phyloP scores from a whole-genome alignment of 2,888 invertebrate species.

The Pogonocherus hispidulus region DNA sequence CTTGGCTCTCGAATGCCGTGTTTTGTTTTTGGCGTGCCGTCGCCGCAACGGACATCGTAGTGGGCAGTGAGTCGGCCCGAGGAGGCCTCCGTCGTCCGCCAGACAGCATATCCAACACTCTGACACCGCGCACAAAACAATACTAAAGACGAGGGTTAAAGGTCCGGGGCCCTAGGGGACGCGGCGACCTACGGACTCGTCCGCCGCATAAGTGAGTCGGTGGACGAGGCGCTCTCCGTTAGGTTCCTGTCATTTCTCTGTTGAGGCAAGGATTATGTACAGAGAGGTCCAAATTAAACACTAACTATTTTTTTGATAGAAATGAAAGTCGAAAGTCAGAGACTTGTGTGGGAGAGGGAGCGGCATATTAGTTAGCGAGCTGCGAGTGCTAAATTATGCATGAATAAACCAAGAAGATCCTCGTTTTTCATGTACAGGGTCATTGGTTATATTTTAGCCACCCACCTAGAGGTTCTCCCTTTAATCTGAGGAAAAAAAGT shows the following conservation, averaged over 20 bases:
- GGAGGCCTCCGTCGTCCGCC: constrained; percentile 47
- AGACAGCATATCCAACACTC: constrained; percentile 54
- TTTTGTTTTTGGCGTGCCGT: constrained; percentile 49
- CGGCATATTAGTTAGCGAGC: no score
- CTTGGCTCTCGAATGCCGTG: constrained; percentile 28
- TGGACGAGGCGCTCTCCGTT: constrained; percentile 3
- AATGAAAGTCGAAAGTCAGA: no score
- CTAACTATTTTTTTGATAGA: no score
- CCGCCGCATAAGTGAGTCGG: constrained; percentile 5
- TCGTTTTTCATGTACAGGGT: no score
- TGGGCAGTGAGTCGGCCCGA: constrained; percentile 42
- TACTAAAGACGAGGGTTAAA: constrained; percentile 55
- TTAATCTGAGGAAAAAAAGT: no score
- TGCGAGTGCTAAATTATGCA: no score
- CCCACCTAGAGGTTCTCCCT: no score
- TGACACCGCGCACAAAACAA: constrained; percentile 54
- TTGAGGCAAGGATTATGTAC: not conserved
- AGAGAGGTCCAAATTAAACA: no score
- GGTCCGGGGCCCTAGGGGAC: constrained; percentile 45
- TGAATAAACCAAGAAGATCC: no score
- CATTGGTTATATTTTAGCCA: no score
- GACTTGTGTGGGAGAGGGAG: no score
- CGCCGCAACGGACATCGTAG: constrained; percentile 44
- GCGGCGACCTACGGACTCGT: constrained; percentile 24
- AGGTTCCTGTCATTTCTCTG: constrained; percentile 1